Conservation (phyloP, 2,888 invertebrate species). For the Panzeria rudis region DNA sequence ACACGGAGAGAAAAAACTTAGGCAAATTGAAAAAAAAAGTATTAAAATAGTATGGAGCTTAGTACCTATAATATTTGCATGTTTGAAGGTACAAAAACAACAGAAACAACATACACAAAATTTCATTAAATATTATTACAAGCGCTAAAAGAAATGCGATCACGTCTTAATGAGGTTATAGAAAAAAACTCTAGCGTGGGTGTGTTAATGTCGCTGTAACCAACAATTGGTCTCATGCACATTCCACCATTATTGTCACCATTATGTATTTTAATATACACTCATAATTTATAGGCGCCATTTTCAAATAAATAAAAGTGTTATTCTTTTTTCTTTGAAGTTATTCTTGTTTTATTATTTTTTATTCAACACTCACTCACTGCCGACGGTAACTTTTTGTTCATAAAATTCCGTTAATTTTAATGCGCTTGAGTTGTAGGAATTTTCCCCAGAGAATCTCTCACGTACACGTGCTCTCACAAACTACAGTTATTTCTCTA, state of each 20-base stretch:
- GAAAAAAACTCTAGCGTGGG: slow-evolving; percentile 19
- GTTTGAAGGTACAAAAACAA: too few species aligned
- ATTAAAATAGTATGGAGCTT: not conserved
- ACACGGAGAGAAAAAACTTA: slow-evolving; percentile 8
- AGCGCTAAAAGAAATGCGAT: slow-evolving; percentile 34
- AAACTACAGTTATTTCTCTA: slow-evolving; percentile 64
- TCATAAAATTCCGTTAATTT: slow-evolving; percentile 64
- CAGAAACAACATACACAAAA: slow-evolving; percentile 27
- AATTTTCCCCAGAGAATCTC: slow-evolving; percentile 59
- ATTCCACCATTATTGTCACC: slow-evolving; percentile 34
- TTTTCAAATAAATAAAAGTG: slow-evolving; percentile 47
- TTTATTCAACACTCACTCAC: slow-evolving; percentile 4
- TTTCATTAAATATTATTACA: slow-evolving; percentile 58
- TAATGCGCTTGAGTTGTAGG: slow-evolving; percentile 62
- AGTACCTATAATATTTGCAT: too few species aligned
- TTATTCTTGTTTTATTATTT: slow-evolving; percentile 1
- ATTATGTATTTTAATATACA: slow-evolving; percentile 54
- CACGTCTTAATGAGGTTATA: slow-evolving; percentile 55
- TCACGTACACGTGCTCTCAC: slow-evolving; percentile 61
- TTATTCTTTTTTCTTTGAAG: slow-evolving; percentile 21
- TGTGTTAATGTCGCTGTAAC: slow-evolving; percentile 54
- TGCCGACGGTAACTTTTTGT: slow-evolving; percentile 57
- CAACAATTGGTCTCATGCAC: slow-evolving; percentile 30
- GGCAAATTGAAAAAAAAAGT: slow-evolving; percentile 4
- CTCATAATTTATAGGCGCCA: slow-evolving; percentile 67